Conservation (phyloP, 2,797 vertebrate genomes). For the Taenioides sp. region DNA sequence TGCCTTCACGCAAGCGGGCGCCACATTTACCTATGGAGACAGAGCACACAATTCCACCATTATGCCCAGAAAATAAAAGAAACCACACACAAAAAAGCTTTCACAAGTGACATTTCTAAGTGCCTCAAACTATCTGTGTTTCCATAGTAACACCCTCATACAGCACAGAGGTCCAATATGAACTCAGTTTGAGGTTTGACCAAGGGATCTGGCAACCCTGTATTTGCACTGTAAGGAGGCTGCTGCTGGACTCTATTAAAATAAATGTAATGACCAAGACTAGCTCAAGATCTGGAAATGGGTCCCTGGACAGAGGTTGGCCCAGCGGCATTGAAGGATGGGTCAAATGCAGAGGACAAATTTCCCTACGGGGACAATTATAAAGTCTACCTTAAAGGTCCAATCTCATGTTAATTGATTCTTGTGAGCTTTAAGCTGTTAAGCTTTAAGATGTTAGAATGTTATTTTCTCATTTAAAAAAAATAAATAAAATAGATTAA, state of each 20-base stretch:
- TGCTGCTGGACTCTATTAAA: background rate
- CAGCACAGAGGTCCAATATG: conserved; percentile 24
- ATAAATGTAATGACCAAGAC: too few relatives aligned
- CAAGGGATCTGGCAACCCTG: conserved; percentile 32
- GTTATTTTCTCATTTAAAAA: too few relatives aligned
- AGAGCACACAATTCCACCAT: conserved; percentile 16
- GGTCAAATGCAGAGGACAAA: too few relatives aligned
- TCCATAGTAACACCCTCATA: conserved; percentile 12
- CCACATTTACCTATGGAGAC: conserved; percentile 86
- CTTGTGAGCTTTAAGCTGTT: too few relatives aligned
- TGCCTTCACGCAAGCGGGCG: conserved; percentile 88
- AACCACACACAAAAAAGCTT: background rate
- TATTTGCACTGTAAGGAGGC: background rate
- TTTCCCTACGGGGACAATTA: too few relatives aligned
- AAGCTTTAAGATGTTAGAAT: too few relatives aligned
- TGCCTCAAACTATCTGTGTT: conserved; percentile 9
- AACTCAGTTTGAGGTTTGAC: background rate
- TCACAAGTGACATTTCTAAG: conserved; percentile 11
- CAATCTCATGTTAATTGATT: too few relatives aligned
- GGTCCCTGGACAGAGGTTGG: too few relatives aligned
- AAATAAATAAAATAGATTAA: too few relatives aligned
- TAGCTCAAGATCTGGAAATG: too few relatives aligned
- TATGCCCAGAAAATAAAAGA: background rate
- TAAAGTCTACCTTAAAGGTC: too few relatives aligned
- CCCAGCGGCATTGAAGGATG: too few relatives aligned